A percentile compares a stretch with the other conserved stretches of the same genome.
Conservation (phyloP, 2,113 vertebrate species). For the Paradisaea rubra region DNA sequence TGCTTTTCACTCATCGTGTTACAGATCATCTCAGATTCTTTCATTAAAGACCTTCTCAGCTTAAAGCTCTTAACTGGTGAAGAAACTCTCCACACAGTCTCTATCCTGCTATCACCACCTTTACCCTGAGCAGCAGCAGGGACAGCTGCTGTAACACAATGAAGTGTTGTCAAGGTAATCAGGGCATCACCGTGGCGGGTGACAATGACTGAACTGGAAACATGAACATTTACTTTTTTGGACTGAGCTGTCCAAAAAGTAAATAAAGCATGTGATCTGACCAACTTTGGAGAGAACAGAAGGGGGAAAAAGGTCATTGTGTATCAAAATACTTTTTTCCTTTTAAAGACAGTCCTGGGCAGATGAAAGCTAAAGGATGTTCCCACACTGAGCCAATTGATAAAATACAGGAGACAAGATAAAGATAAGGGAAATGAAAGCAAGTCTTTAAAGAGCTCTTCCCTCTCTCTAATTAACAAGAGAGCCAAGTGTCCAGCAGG, state of each 20-base stretch:
- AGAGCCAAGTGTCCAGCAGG: background rate
- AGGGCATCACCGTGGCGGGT: background rate
- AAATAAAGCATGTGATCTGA: background rate
- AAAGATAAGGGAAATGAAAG: background rate
- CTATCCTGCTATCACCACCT: background rate
- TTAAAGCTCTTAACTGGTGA: background rate
- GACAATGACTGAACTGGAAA: background rate
- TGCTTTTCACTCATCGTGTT: background rate
- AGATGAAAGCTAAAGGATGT: background rate
- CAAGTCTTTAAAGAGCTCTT: background rate
- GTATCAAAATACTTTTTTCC: background rate
- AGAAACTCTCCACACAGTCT: background rate
- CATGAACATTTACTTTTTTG: too few relatives aligned
- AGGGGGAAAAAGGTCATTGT: rapidly evolving
- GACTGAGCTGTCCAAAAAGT: background rate
- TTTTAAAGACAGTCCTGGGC: background rate
- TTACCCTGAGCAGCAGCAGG: background rate
- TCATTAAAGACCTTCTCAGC: background rate
- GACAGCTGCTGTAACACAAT: background rate
- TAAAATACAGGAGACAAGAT: background rate
- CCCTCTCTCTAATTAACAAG: background rate
- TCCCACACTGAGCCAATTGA: background rate
- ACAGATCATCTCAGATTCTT: background rate
- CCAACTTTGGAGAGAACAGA: background rate
- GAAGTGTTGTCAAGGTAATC: background rate